Conservation (phyloP, 2,113 vertebrate species). For the Actinemys pallida region DNA sequence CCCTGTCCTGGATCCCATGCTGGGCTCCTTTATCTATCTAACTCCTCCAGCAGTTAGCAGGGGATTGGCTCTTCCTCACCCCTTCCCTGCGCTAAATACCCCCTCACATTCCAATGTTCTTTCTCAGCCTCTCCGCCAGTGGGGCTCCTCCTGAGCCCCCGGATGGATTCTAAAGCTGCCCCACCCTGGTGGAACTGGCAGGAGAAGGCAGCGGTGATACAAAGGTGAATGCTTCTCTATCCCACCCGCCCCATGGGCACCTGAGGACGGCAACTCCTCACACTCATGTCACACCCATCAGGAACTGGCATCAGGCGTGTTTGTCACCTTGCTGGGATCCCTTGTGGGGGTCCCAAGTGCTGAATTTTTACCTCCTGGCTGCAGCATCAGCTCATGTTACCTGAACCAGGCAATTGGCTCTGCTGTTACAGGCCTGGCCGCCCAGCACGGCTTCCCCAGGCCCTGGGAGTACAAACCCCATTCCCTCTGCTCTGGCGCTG, state of each 20-base stretch:
- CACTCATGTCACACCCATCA: background rate
- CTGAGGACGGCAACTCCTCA: background rate
- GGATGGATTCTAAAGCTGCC: background rate
- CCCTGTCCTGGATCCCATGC: background rate
- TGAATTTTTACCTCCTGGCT: background rate
- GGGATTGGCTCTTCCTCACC: background rate
- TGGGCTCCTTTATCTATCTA: background rate
- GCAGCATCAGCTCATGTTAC: background rate
- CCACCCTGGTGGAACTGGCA: background rate
- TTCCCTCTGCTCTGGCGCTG: background rate
- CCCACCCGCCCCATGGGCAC: background rate
- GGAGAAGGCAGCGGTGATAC: background rate
- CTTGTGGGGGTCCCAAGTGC: background rate
- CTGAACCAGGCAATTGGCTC: background rate
- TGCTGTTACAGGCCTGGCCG: background rate
- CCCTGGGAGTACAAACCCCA: background rate
- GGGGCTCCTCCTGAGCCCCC: background rate
- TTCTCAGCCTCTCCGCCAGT: background rate
- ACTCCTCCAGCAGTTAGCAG: background rate
- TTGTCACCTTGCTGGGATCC: background rate
- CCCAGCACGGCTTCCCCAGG: too few relatives aligned
- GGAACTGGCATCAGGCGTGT: background rate
- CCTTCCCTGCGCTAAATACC: background rate
- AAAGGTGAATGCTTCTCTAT: rapidly evolving
- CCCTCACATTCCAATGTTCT: background rate